phyloP scores from a whole-genome alignment of 2,113 vertebrate genomes.

The Hydropotes inermis region DNA sequence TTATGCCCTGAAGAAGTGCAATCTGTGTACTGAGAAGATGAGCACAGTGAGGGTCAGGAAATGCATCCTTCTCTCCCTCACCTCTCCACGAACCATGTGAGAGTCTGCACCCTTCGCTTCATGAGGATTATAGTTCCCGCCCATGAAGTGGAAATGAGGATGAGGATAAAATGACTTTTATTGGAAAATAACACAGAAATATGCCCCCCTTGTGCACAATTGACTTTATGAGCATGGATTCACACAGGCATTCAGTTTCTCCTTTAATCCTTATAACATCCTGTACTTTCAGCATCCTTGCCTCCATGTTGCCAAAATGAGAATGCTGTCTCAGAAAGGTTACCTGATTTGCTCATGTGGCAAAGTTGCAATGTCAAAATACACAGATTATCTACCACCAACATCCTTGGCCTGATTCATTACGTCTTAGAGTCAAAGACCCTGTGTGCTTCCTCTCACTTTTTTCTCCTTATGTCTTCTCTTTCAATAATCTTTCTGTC shows the following conservation, averaged over 20 bases:
- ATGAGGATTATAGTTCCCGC: neutral
- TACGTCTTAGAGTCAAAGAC: neutral
- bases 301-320: too few relatives aligned
- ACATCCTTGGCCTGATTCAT: neutral
- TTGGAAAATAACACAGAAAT: neutral
- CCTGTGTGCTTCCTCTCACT: fast-evolving
- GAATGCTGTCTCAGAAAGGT: neutral
- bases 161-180: neutral
- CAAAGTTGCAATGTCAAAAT: neutral
- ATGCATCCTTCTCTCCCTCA: neutral
- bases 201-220: neutral
- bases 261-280: too few relatives aligned
- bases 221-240: neutral
- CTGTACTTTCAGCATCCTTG: too few relatives aligned
- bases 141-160: neutral
- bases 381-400: neutral
- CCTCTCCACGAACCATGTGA: fast-evolving
- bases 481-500: neutral
- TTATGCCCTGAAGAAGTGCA: neutral
- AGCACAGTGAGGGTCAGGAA: neutral
- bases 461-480: fast-evolving
- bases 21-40: neutral
- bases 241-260: neutral
- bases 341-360: too few relatives aligned
- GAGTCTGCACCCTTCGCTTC: neutral